Percentiles rank a stretch among this genome's conserved stretches.
Evolutionary conservation across 2,113 vertebrate species (phyloP).

Genomic region (Oostethus manadensis): DNA sequence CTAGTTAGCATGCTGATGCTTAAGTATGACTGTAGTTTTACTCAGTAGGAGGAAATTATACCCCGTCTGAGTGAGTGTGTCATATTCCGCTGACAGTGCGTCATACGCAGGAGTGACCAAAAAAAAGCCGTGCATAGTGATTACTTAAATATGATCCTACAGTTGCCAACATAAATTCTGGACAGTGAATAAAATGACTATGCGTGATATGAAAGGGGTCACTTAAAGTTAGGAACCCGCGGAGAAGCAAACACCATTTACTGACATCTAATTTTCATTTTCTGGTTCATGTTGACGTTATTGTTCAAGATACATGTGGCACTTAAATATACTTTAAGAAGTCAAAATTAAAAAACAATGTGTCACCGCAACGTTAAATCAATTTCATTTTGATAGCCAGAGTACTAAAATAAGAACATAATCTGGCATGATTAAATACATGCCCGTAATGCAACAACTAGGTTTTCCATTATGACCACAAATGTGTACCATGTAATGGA

Average conservation of each 20-base stretch:
- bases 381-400: background rate
- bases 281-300: background rate
- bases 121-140: background rate
- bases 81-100: background rate
- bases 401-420: background rate
- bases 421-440: background rate
- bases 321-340: constrained; percentile 3
- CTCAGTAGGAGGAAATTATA: constrained; percentile 8
- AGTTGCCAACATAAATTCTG: background rate
- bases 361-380: background rate
- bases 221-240: background rate
- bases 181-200: background rate
- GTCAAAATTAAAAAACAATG: background rate
- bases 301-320: background rate
- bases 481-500: too few relatives aligned
- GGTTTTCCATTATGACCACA: too few relatives aligned
- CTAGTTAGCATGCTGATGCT: too few relatives aligned
- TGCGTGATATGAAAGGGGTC: constrained; percentile 3
- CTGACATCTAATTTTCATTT: background rate
- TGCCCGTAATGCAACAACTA: too few relatives aligned
- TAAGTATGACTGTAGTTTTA: background rate
- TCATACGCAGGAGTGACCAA: background rate
- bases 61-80: constrained; percentile 1
- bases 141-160: background rate
- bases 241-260: background rate